Evolutionary conservation across 2,888 invertebrate genomes (phyloP).

Genomic region (Scrobipalpa atriplicella): DNA sequence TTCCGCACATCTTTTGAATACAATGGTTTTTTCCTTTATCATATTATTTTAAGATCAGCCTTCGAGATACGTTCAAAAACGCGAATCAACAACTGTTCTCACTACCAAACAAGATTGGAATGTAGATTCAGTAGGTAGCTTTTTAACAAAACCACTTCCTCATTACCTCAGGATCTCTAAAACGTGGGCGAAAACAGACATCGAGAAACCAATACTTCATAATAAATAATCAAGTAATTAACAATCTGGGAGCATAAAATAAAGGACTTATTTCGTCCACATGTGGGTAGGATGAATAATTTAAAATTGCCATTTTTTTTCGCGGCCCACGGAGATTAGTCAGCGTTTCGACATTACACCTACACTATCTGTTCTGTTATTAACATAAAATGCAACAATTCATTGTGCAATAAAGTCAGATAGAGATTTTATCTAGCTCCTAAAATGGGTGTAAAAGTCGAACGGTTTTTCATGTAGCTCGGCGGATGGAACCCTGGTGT

Average conservation of each 20-base stretch:
- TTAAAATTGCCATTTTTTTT: conserved; percentile 81
- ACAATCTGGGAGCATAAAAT: conserved; percentile 69
- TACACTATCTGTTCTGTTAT: conserved; percentile 64
- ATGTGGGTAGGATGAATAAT: conserved; percentile 79
- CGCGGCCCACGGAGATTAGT: conserved; percentile 78
- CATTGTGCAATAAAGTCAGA: conserved; percentile 78
- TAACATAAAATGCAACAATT: conserved; percentile 80
- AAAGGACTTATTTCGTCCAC: conserved; percentile 62
- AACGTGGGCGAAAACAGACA: conserved; percentile 58
- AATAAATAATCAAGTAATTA: conserved; percentile 77
- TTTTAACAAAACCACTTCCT: not conserved
- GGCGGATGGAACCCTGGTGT: not conserved
- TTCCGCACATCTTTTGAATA: too few relatives aligned
- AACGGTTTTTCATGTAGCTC: conserved; percentile 3
- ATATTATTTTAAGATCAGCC: too few relatives aligned
- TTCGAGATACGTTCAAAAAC: too few relatives aligned
- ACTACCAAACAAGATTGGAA: not conserved
- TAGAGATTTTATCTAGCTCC: conserved; percentile 77
- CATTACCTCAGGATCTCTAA: conserved; percentile 27
- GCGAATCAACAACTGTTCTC: not conserved
- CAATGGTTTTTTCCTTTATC: too few relatives aligned
- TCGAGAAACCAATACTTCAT: conserved; percentile 36
- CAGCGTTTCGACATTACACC: conserved; percentile 80
- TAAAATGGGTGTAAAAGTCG: conserved; percentile 57
- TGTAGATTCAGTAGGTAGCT: not conserved